Conservation (phyloP, 2,797 vertebrate genomes). For the Spheniscus humboldti region DNA sequence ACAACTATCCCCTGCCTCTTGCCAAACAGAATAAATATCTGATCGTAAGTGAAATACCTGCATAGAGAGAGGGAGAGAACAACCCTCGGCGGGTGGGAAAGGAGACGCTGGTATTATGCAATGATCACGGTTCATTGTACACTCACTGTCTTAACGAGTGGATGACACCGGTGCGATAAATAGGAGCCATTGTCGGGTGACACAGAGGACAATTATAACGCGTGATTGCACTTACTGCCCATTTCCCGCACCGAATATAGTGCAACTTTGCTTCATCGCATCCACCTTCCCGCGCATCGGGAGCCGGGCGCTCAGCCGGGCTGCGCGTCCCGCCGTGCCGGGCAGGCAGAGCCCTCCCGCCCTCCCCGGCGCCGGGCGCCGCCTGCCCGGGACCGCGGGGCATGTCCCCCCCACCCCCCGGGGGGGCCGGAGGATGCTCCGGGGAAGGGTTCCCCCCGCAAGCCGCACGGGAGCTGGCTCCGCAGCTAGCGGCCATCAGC, state of each 20-base stretch:
- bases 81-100: background rate
- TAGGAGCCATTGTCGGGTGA: background rate
- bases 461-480: background rate
- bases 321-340: background rate
- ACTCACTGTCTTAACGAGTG: background rate
- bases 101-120: background rate
- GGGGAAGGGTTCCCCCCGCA: background rate
- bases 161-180: background rate
- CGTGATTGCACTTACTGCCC: background rate
- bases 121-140: background rate
- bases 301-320: background rate
- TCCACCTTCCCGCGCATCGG: background rate
- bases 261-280: background rate
- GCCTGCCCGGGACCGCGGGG: background rate
- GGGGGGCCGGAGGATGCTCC: background rate
- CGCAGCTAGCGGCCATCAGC: background rate
- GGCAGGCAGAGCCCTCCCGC: background rate
- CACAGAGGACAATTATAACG: constrained; percentile 27
- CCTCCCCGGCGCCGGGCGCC: background rate
- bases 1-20: background rate
- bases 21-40: background rate
- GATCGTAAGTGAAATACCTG: constrained; percentile 20
- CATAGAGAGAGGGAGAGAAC: background rate
- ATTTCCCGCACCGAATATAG: background rate
- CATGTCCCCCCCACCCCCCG: background rate